These are phyloP conservation scores for Empidonax alnorum DNA, from an alignment of 2,113 vertebrate genomes.

Conservation along the genomic window DNA sequence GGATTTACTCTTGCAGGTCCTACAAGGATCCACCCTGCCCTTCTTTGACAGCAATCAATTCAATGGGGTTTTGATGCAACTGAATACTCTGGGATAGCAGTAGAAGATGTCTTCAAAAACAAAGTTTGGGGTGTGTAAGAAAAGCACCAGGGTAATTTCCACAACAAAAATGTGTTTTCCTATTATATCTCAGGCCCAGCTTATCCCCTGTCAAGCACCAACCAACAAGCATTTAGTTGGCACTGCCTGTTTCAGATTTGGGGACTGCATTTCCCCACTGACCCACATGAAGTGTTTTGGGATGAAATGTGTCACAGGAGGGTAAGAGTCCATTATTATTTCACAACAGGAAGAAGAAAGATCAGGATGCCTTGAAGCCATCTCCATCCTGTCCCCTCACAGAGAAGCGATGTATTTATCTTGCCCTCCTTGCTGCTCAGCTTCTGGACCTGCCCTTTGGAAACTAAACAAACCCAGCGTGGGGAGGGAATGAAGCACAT, in stretches of 20 bases:
- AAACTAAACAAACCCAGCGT: background rate
- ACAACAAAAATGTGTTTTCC: background rate
- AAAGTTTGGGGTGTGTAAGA: background rate
- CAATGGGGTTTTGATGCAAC: background rate
- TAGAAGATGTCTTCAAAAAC: background rate
- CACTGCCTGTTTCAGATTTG: background rate
- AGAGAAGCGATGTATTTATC: background rate
- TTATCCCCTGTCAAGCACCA: background rate
- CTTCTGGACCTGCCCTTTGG: background rate
- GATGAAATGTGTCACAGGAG: background rate
- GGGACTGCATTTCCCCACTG: background rate
- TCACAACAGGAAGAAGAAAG: background rate
- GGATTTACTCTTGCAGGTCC: background rate
- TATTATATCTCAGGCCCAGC: background rate
- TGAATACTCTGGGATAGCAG: background rate
- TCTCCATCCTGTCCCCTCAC: background rate
- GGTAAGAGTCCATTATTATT: background rate
- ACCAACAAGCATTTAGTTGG: background rate
- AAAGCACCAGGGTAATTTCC: background rate
- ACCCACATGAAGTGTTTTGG: background rate
- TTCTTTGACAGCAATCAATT: background rate
- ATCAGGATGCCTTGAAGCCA: background rate
- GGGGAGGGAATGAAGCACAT: background rate
- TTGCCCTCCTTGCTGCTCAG: background rate
- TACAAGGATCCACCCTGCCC: background rate